Conservation (phyloP, 2,888 invertebrate species). For the Dioctria rufipes region DNA sequence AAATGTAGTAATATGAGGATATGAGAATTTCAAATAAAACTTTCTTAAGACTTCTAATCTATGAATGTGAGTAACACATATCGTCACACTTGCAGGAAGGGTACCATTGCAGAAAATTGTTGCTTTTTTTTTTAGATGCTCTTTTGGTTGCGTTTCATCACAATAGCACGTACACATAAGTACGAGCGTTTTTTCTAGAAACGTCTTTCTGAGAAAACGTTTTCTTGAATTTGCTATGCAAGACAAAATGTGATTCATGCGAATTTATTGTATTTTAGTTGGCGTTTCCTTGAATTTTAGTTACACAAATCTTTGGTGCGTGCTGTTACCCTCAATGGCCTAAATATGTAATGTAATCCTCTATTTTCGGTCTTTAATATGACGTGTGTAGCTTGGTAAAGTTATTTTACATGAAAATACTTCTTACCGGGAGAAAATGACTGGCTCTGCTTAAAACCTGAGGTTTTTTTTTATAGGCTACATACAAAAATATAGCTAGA, state of each 20-base stretch:
- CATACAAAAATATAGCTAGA: not conserved
- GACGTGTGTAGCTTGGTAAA: not conserved
- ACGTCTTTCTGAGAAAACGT: not conserved
- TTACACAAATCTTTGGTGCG: slow-evolving; percentile 5
- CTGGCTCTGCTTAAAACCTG: not conserved
- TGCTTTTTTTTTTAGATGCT: too few relatives aligned
- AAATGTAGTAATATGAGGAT: too few relatives aligned
- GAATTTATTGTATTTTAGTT: not conserved
- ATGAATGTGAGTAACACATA: too few relatives aligned
- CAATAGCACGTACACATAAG: not conserved
- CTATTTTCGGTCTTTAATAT: not conserved
- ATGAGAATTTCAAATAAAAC: too few relatives aligned
- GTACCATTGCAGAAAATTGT: too few relatives aligned
- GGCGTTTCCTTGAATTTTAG: not conserved
- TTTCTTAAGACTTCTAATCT: too few relatives aligned
- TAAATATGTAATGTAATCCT: not conserved
- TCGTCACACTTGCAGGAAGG: too few relatives aligned
- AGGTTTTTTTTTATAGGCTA: not conserved
- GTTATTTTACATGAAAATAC: slow-evolving; percentile 6
- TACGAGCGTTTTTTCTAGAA: not conserved
- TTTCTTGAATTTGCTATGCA: not conserved
- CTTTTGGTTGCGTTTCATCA: not conserved
- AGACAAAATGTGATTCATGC: slow-evolving; percentile 19
- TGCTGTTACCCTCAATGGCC: slow-evolving; percentile 12
- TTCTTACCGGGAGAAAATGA: not conserved